Percentiles rank a stretch among this genome's conserved stretches.
Conservation (phyloP, 2,113 vertebrate genomes). For the Petromus typicus region DNA sequence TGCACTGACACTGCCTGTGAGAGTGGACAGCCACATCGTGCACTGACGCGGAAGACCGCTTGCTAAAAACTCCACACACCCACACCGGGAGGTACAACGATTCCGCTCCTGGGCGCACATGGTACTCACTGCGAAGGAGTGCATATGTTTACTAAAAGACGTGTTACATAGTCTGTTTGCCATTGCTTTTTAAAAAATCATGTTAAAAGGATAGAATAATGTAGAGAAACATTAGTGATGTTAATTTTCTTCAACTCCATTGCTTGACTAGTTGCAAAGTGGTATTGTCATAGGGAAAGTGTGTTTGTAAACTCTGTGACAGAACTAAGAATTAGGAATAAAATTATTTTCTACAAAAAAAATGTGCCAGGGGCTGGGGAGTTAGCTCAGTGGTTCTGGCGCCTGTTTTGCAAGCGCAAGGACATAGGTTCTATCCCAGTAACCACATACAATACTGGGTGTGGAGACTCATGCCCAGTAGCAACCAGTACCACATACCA, state of each 20-base stretch:
- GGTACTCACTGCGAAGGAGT: background rate
- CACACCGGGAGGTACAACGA: accelerated
- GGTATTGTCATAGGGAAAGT: conserved; percentile 79
- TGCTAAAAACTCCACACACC: background rate
- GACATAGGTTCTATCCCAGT: no score
- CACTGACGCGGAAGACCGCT: background rate
- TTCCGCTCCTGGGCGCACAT: background rate
- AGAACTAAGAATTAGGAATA: conserved; percentile 84
- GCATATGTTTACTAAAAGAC: background rate
- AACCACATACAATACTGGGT: no score
- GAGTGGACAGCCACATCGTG: background rate
- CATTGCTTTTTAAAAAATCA: conserved; percentile 84
- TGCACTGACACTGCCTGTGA: background rate
- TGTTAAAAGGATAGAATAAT: conserved; percentile 86
- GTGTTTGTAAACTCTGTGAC: conserved; percentile 86
- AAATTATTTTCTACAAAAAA: conserved; percentile 84
- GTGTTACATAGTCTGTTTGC: conserved; percentile 84
- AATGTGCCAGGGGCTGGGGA: no score
- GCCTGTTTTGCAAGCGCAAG: no score
- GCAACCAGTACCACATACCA: no score
- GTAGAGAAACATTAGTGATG: conserved; percentile 85
- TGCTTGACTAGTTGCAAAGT: conserved; percentile 79
- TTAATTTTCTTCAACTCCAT: conserved; percentile 79
- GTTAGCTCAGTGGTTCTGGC: no score
- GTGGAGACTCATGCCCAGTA: no score